These are phyloP conservation scores for Cavia aperea DNA, from an alignment of 2,113 vertebrate genomes.

Conservation along the genomic window DNA sequence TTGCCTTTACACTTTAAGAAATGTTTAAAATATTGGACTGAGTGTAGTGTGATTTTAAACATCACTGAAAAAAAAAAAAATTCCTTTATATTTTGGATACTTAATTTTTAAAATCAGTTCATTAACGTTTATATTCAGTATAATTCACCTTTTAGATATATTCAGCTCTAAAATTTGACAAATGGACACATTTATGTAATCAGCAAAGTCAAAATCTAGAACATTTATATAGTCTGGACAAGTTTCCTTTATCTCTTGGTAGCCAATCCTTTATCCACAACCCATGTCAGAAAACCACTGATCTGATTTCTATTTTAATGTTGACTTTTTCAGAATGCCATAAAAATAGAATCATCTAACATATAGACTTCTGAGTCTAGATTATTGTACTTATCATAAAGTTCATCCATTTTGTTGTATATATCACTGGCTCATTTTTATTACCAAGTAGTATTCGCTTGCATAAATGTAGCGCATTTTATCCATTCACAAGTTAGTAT, in stretches of 20 bases:
- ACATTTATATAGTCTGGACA: background rate
- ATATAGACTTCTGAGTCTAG: background rate
- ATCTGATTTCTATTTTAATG: background rate
- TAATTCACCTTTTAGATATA: background rate
- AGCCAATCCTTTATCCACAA: background rate
- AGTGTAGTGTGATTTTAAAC: slow-evolving; percentile 14
- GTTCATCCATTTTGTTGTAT: background rate
- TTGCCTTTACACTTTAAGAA: background rate
- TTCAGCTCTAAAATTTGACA: background rate
- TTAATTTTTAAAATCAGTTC: background rate
- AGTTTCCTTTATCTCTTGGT: background rate
- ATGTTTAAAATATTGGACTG: slow-evolving; percentile 19
- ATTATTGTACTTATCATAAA: background rate
- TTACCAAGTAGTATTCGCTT: background rate
- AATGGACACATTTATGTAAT: background rate
- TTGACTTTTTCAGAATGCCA: background rate
- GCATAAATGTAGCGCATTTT: background rate
- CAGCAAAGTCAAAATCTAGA: background rate
- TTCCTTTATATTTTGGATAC: background rate
- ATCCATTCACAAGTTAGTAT: background rate
- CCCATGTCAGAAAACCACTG: background rate
- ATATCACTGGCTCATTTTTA: background rate
- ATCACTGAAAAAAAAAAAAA: background rate
- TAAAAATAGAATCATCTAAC: background rate
- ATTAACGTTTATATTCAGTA: background rate